Conservation (phyloP, 1,140 invertebrate genomes). For the Physella acuta region DNA sequence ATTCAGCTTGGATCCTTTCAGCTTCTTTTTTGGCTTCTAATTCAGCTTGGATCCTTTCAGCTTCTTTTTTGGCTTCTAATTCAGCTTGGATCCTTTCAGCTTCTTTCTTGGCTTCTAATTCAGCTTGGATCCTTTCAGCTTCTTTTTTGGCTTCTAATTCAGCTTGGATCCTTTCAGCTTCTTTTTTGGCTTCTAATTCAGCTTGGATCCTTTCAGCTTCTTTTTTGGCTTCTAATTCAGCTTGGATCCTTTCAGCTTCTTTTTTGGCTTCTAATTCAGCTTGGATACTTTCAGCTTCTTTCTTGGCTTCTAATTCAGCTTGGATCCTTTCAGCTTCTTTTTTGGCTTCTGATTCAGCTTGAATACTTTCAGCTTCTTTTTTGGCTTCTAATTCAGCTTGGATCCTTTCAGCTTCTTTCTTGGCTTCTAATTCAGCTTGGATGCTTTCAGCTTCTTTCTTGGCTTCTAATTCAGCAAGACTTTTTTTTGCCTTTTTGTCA, state of each 20-base stretch:
- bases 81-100: neutral
- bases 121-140: neutral
- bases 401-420: conserved; percentile 4
- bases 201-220: neutral
- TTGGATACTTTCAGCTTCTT: conserved; percentile 1
- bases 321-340: neutral
- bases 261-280: neutral
- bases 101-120: neutral
- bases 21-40: neutral
- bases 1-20: neutral
- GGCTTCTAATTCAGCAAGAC: neutral
- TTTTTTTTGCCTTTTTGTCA: neutral
- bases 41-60: neutral
- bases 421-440: neutral
- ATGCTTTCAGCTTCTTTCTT: neutral
- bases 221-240: neutral
- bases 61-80: neutral
- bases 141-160: neutral
- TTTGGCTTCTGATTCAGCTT: conserved; percentile 11
- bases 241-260: neutral
- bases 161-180: neutral
- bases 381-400: neutral
- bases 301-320: neutral
- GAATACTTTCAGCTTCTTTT: conserved; percentile 6
- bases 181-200: neutral